phyloP scores from a whole-genome alignment of 2,797 vertebrate genomes.

The Lithobates pipiens region DNA sequence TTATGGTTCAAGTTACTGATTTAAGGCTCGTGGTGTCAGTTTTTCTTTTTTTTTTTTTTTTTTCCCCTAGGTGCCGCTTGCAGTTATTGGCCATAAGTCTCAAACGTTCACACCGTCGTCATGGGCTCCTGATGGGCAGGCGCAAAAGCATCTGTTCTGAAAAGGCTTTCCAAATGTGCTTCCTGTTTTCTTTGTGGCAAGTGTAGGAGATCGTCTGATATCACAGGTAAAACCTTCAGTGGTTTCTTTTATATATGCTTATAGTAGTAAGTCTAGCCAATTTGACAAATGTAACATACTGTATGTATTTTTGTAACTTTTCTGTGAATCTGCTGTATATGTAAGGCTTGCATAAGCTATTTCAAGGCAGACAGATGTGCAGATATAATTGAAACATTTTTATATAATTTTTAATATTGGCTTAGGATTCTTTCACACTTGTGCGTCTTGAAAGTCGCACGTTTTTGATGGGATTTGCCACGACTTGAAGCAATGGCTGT shows the following conservation, averaged over 20 bases:
- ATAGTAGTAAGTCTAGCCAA: neutral
- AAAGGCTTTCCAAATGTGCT: neutral
- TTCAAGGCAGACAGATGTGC: too few species aligned
- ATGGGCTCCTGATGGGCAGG: conserved; percentile 37
- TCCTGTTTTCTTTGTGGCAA: conserved; percentile 8
- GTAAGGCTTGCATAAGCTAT: too few species aligned
- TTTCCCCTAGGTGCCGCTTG: neutral
- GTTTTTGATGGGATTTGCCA: too few species aligned
- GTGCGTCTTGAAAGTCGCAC: too few species aligned
- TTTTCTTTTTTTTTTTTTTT: neutral
- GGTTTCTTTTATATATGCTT: neutral
- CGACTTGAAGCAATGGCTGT: too few species aligned
- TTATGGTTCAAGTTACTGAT: too few species aligned
- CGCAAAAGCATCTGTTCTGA: neutral
- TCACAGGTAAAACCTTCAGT: conserved; percentile 15
- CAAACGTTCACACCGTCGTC: neutral
- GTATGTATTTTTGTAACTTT: too few species aligned
- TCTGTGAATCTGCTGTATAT: too few species aligned
- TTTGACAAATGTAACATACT: too few species aligned
- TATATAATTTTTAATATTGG: too few species aligned
- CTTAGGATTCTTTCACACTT: too few species aligned
- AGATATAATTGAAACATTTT: too few species aligned
- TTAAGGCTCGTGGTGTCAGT: neutral
- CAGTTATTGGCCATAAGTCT: neutral
- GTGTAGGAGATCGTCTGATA: neutral